Evolutionary conservation across 2,797 vertebrate genomes (phyloP), one percentile per base, ranked within the genome.

Genomic region (Megalops cyprinoides): DNA sequence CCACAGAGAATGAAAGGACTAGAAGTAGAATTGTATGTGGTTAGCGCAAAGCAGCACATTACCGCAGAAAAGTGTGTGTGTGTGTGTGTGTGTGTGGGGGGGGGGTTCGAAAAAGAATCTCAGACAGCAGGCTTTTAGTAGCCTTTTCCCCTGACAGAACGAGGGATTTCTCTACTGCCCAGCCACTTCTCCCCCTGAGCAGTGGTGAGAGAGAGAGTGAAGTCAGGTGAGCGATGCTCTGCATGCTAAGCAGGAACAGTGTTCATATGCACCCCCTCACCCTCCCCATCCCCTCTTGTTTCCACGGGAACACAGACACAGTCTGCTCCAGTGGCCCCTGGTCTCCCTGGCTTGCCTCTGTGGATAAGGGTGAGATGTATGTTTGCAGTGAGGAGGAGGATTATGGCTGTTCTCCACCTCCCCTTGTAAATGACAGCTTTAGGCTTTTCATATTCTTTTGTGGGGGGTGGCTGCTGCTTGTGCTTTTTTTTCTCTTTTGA

Each of bases 241-340:
- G 78, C 46, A 79, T 79, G 48, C 65, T 79, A 79, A 71, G 37
- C 3, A 71, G 78, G 62, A 49, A 71, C 65, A 53, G 46, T 20
- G 3, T 39, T 53, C 49, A 55, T 34, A 28, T 48, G 73, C 44
- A 23, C n/a, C n/a, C 42, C 53, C 28, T 6, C 73, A 1, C 12
- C 15, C 55, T 18, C 37, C 53, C 7, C 48, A n/a, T n/a, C 25
- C 76, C 34, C 5, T 39, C 48, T 28, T 9, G 48, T 79, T 79
- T 73, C 78, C 65, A 79, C 6, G 78, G 78, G 49, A 79, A 79
- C 46, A 18, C 9, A 8, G 20, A 56, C 31, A 73, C 77, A 51
- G 60, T 15, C 23, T 28, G 1, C 67, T 71, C n/a, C 23, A 5
- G n/a, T 44, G 39, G 25, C 0, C n/a, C 46, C 23, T 49, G 28